Base-by-base conservation (phyloP, 2,888 invertebrate genomes). In the Drosophila koepferae region DNA sequence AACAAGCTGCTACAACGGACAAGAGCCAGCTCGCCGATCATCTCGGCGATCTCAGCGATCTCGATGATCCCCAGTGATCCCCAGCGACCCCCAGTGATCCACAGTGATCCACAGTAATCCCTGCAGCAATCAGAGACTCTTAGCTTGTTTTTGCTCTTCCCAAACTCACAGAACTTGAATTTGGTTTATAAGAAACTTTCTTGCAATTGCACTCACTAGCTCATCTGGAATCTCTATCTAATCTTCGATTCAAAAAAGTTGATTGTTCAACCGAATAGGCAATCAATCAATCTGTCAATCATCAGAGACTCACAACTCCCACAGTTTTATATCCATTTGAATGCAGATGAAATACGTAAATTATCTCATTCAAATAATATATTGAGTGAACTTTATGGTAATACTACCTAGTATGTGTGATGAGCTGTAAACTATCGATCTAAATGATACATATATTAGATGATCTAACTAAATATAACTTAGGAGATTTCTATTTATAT, bases 1-100 rank as follows among this genome's bases (percentile, higher is more conserved):
- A 76, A 84, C 87, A 87, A 85, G 81, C 68, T 34, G 6, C 49
- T 40, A 53, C 49, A 23, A 9, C 23, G 48, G 16, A 18, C 41
- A 41, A 16, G 18, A 40, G 12, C n/a, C 23, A 49, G 18, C 53
- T 55, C 61, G 28, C 40, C 55, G 48, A 64, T 49, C 75, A 71
- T 75, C 73, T 40, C 7, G 12, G 23, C 46, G 62, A 63, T 75
- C 73, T 40, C 7, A 10, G 20, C 46, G 62, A 63, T 59, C 38
- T 14, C 40, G 16, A 16, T 23, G 54, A 23, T 12, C 41, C n/a
- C 9, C 34, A 6, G 34, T 34, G 34, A 34, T 10, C 48, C 28
- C 48, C 28, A 28, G 10, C 16, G 48, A 48, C 28, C 28, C 2
- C 34, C 41, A 40, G 9, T 20, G 53, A 20, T 10, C 34, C 34